Evolutionary conservation across 1,140 invertebrate species (phyloP).

Genomic region (Ostrea edulis): DNA sequence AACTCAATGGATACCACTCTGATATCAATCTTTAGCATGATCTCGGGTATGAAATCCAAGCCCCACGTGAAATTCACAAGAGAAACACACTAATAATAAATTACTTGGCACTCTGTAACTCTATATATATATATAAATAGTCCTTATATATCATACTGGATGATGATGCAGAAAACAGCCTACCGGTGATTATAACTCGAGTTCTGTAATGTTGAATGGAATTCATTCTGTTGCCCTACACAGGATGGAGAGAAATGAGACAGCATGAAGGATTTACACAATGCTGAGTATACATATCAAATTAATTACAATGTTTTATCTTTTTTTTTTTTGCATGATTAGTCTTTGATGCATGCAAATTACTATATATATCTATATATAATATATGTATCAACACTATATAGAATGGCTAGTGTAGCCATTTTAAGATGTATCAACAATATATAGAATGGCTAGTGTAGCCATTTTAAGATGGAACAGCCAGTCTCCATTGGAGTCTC

Average conservation of each 20-base stretch:
- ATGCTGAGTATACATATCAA: constrained; percentile 2
- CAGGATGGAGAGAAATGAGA: not conserved
- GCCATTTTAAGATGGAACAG: constrained; percentile 5
- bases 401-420: not conserved
- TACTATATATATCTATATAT: constrained; percentile 18
- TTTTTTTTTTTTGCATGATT: constrained; percentile 4
- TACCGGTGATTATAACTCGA: not conserved
- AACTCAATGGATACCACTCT: not conserved
- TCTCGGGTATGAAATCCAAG: not conserved
- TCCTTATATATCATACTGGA: not conserved
- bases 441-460: not conserved
- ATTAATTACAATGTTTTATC: not conserved
- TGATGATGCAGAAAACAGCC: not conserved
- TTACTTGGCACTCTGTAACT: not conserved
- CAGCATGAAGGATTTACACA: not conserved
- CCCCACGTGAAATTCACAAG: not conserved
- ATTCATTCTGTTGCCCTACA: constrained; percentile 1
- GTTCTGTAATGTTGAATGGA: not conserved
- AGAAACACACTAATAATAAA: not conserved
- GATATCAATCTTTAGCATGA: not conserved
- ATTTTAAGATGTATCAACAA: not conserved
- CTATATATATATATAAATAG: not conserved
- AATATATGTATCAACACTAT: not conserved
- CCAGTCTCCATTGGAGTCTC: not conserved
- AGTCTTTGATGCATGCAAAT: constrained; percentile 20